A percentile compares a stretch with the other conserved stretches of the same genome.
phyloP scores from a whole-genome alignment of 2,888 invertebrate species.

The Lepidochitona cinerea region DNA sequence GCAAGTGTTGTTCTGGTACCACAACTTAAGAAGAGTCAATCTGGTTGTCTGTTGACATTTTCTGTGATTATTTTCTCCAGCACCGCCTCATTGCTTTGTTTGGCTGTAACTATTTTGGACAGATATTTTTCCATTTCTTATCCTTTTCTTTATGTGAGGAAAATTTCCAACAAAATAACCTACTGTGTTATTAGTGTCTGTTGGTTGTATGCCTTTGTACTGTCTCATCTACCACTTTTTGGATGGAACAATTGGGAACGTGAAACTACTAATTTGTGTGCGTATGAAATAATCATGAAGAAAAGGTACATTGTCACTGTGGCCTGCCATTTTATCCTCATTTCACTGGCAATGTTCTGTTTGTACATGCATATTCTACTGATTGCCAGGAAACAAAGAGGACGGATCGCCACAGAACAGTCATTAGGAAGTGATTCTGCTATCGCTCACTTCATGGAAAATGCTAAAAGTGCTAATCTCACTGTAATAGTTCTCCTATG shows the following conservation, averaged over 20 bases:
- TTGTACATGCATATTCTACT: constrained; percentile 30
- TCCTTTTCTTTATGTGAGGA: constrained; percentile 29
- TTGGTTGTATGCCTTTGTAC: constrained; percentile 32
- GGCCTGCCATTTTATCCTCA: constrained; percentile 22
- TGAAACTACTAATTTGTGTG: constrained; percentile 25
- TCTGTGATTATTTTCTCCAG: constrained; percentile 33
- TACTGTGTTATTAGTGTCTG: constrained; percentile 27
- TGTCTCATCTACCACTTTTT: constrained; percentile 28
- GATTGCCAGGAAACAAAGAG: constrained; percentile 31
- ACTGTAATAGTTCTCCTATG: constrained; percentile 33
- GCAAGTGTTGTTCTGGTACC: constrained; percentile 37
- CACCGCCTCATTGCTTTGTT: constrained; percentile 36
- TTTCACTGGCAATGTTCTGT: constrained; percentile 32
- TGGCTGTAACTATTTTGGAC: constrained; percentile 40
- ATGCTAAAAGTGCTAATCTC: constrained; percentile 28
- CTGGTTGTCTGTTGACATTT: constrained; percentile 40
- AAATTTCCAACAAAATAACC: constrained; percentile 65
- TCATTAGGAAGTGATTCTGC: background rate
- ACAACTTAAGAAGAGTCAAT: constrained; percentile 25
- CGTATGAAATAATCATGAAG: constrained; percentile 38
- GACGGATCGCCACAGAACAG: constrained; percentile 17
- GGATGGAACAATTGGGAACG: constrained; percentile 30
- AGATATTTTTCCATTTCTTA: constrained; percentile 39
- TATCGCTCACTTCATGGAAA: constrained; percentile 6
- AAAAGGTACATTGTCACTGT: constrained; percentile 26